phyloP scores from a whole-genome alignment of 2,888 invertebrate genomes.

The Meandrusa payeni region DNA sequence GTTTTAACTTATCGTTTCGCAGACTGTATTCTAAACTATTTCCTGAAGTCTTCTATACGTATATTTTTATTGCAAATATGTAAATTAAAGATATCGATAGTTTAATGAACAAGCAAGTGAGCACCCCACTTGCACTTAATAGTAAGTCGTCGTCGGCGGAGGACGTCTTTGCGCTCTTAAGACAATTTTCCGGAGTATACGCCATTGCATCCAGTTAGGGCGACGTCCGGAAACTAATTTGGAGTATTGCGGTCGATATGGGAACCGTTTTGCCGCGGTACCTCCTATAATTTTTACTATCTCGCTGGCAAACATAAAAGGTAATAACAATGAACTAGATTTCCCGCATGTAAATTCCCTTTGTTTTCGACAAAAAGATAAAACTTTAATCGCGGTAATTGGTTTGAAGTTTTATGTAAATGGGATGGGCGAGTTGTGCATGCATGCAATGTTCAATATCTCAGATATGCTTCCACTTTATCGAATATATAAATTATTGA shows the following conservation, averaged over 20 bases:
- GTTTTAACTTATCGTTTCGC: too few relatives aligned
- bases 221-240: constrained; percentile 25
- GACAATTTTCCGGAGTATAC: constrained; percentile 66
- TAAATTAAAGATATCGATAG: constrained; percentile 8
- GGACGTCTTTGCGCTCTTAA: constrained; percentile 69
- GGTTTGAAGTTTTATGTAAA: too few relatives aligned
- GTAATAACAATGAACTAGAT: constrained; percentile 11
- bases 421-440: too few relatives aligned
- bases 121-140: constrained; percentile 61
- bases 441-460: too few relatives aligned
- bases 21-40: too few relatives aligned
- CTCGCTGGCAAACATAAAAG: constrained; percentile 7
- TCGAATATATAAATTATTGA: too few relatives aligned
- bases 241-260: constrained; percentile 20
- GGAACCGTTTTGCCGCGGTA: constrained; percentile 3
- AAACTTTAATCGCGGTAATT: too few relatives aligned
- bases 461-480: too few relatives aligned
- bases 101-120: neutral
- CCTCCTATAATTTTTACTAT: constrained; percentile 19
- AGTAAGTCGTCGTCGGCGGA: constrained; percentile 59
- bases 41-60: too few relatives aligned
- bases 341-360: too few relatives aligned
- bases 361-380: too few relatives aligned
- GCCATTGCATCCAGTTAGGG: constrained; percentile 58
- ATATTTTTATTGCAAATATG: too few relatives aligned